Conservation (phyloP, 2,113 vertebrate species). For the Macrotus californicus region DNA sequence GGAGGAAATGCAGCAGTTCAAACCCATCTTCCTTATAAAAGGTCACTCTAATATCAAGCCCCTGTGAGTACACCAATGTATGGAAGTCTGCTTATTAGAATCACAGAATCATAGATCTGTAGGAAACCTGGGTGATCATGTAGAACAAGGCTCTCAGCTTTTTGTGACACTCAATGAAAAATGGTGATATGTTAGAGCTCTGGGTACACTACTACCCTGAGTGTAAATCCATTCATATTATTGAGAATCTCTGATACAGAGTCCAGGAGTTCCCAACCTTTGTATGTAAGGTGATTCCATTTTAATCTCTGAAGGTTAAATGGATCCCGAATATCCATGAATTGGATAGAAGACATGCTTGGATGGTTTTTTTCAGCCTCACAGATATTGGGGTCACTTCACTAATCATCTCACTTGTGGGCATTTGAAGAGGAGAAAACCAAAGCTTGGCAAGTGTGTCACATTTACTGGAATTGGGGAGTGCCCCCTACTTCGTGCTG, state of each 20-base stretch:
- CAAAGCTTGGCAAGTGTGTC: neutral
- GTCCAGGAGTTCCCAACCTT: neutral
- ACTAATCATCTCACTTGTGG: neutral
- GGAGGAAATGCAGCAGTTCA: neutral
- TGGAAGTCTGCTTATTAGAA: neutral
- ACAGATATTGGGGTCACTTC: neutral
- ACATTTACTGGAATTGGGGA: constrained; percentile 6
- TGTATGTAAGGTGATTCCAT: neutral
- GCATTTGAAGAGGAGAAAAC: neutral
- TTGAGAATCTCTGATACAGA: neutral
- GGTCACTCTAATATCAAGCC: neutral
- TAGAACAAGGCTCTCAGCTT: neutral
- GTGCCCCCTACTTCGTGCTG: neutral
- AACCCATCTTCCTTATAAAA: neutral
- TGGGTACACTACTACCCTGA: neutral
- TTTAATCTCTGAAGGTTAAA: neutral
- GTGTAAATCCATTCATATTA: neutral
- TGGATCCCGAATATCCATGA: neutral
- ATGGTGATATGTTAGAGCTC: neutral
- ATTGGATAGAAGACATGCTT: neutral
- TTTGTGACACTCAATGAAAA: neutral
- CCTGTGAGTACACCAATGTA: neutral
- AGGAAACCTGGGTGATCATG: neutral
- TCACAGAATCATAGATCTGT: neutral
- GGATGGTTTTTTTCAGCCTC: neutral